These are phyloP conservation scores for Trachemys scripta DNA, from an alignment of 2,113 vertebrate genomes.

Conservation along the genomic window DNA sequence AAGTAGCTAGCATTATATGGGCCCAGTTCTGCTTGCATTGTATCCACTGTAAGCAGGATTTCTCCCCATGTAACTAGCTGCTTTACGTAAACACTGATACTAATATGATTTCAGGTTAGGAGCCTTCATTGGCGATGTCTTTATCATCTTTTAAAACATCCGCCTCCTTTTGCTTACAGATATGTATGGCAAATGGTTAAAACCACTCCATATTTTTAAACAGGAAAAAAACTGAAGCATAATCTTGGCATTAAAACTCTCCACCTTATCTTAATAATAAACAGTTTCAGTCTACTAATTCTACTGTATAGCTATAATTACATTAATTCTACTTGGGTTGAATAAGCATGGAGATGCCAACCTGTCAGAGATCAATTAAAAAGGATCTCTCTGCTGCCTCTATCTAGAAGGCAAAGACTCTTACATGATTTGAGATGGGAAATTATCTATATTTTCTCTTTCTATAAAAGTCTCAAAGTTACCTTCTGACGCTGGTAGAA, in stretches of 20 bases:
- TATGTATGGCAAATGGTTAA: constrained; percentile 42
- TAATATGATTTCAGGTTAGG: background rate
- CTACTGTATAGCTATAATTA: background rate
- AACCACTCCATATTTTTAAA: constrained; percentile 37
- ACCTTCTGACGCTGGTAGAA: constrained; percentile 48
- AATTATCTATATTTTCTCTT: background rate
- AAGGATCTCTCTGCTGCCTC: background rate
- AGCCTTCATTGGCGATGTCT: constrained; percentile 45
- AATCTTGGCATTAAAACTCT: constrained; percentile 42
- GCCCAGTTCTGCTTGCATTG: fast-evolving
- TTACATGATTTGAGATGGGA: constrained; percentile 14
- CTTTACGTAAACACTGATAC: background rate
- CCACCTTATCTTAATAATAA: background rate
- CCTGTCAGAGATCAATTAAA: constrained; percentile 22
- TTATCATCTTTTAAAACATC: constrained; percentile 28
- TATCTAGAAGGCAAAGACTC: constrained; percentile 27
- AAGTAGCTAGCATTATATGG: background rate
- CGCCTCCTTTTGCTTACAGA: constrained; percentile 20
- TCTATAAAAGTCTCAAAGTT: constrained; percentile 43
- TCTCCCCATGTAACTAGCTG: background rate
- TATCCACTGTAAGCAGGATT: background rate
- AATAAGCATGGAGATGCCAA: constrained; percentile 39
- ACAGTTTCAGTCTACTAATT: constrained; percentile 15
- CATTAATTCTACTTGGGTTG: constrained; percentile 2
- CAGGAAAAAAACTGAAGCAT: background rate